phyloP scores from a whole-genome alignment of 1,140 invertebrate species.

The Lepidurus arcticus region DNA sequence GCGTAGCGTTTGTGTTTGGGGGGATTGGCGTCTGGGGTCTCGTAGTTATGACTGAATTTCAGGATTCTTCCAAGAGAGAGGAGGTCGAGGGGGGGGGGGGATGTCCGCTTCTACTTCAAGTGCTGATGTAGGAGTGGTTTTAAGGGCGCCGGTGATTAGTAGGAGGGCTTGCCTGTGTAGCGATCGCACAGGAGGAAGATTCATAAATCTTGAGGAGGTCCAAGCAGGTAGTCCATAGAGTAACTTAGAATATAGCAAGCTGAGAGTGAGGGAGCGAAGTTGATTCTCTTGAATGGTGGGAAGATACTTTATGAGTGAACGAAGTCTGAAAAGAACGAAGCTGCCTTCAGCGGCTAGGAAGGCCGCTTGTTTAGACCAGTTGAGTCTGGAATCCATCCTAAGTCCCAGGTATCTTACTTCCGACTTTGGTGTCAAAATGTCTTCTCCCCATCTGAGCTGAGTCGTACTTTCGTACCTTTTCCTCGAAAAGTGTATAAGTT shows the following conservation, averaged over 20 bases:
- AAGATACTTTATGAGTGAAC: not conserved
- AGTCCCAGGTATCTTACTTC: slow-evolving; percentile 12
- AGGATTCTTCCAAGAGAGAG: not conserved
- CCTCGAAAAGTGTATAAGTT: slow-evolving; percentile 23
- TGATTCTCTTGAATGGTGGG: not conserved
- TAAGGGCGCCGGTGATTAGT: not conserved
- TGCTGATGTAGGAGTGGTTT: no score
- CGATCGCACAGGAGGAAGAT: not conserved
- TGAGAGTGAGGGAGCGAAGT: not conserved
- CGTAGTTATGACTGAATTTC: not conserved
- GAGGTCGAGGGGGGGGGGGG: no score
- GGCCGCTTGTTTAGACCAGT: not conserved
- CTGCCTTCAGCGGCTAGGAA: not conserved
- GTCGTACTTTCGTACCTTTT: not conserved
- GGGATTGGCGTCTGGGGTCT: not conserved
- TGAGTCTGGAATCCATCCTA: not conserved
- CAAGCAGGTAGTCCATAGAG: not conserved
- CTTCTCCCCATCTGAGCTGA: not conserved
- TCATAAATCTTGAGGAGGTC: not conserved
- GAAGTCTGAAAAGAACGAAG: not conserved
- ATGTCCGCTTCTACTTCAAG: no score
- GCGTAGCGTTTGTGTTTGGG: not conserved
- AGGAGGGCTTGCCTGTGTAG: not conserved
- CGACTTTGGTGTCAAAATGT: not conserved
- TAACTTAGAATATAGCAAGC: not conserved